Evolutionary conservation across 2,797 vertebrate genomes (phyloP), one percentile per base, ranked within the genome.

Genomic region (Ataeniobius toweri): DNA sequence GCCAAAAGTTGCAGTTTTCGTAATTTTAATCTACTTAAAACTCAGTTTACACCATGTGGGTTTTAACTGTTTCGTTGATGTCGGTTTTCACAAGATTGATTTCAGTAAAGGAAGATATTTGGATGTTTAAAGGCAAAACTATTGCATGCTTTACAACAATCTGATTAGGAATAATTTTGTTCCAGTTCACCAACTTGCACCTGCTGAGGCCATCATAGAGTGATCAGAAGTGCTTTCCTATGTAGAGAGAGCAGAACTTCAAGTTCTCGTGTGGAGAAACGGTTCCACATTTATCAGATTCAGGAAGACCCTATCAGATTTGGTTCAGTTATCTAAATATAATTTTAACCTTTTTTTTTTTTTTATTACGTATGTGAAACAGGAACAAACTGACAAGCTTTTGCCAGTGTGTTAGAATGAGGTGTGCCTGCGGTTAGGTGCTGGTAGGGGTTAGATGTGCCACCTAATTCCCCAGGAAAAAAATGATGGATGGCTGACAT

Each of bases 151-250:
- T 46, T 68, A 36, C 36, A 36, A 4, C 36, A 36, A 36, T 36
- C 36, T 36, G 36, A 36, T 36, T 36, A 84, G 84, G 73, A 46
- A 76, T 91, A 90, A 90, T 90, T 88, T 89, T 86, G 85, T 86
- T 93, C 90, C 92, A 89, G 28, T 41, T 44, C 74, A 72, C 82
- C 79, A 74, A 84, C 83, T 63, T 77, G 83, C 92, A 92, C 90
- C 91, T 93, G 92, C 91, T 88, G 79, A 74, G 70, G 63, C 84
- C 75, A 8, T 76, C 84, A 86, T 83, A 46, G 86, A 77, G 26
- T 83, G 83, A 89, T 58, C 74, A 74, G 76, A 58, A 48, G 76
- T 12, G 84, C 82, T 91, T 87, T 88, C 82, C 89, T 86, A 81
- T 74, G 77, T 70, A n/a, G 77, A 87, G 8, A 36, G n/a, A 44